Conservation (phyloP, 2,888 invertebrate genomes). For the Phytoseiulus persimilis region DNA sequence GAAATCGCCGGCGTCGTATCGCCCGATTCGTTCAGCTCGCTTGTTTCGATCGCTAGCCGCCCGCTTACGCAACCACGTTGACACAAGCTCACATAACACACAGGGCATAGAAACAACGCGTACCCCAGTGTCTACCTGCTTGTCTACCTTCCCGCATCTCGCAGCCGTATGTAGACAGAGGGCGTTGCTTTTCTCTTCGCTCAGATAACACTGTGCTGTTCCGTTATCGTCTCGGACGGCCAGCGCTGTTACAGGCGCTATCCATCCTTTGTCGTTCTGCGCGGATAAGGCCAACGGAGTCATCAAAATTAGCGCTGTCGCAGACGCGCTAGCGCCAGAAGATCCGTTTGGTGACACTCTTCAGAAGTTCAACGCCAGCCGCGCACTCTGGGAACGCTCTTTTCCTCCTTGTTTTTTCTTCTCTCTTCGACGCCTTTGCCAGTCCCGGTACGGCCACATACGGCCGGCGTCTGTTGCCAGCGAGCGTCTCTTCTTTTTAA, state of each 20-base stretch:
- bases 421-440: too few relatives aligned
- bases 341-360: background rate
- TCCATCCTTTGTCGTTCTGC: too few relatives aligned
- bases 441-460: too few relatives aligned
- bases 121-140: background rate
- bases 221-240: background rate
- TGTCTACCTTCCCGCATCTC: background rate
- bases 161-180: background rate
- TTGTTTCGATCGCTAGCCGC: background rate
- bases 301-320: background rate
- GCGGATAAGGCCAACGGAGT: background rate
- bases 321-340: background rate
- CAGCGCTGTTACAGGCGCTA: too few relatives aligned
- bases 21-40: background rate
- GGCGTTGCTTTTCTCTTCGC: background rate
- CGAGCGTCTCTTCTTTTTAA: background rate
- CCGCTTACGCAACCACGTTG: background rate
- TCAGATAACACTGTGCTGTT: background rate
- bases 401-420: background rate
- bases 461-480: background rate
- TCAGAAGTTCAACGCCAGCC: background rate
- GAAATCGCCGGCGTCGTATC: background rate
- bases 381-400: background rate
- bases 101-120: background rate
- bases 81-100: background rate